A percentile compares a stretch with the other conserved stretches of the same genome.
Conservation (phyloP, 2,113 vertebrate genomes). For the Copsychus sechellarum region DNA sequence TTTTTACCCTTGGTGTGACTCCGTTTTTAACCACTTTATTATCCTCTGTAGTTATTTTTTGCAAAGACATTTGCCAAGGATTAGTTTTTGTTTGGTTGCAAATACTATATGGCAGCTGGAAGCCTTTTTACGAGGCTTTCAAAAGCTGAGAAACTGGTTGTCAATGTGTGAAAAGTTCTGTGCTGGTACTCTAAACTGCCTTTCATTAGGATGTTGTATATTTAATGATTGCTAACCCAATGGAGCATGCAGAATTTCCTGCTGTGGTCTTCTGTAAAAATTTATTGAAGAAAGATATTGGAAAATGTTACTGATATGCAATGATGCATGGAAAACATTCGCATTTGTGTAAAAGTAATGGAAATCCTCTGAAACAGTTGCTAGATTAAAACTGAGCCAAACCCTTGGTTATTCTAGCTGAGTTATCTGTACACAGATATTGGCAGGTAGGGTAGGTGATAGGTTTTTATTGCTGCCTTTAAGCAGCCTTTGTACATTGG, state of each 20-base stretch:
- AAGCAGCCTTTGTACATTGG: not conserved
- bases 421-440: slow-evolving; percentile 25
- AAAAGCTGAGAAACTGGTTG: slow-evolving; percentile 60
- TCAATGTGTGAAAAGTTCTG: slow-evolving; percentile 55
- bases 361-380: slow-evolving; percentile 42
- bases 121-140: slow-evolving; percentile 37
- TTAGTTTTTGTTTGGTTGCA: slow-evolving; percentile 54
- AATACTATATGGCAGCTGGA: slow-evolving; percentile 58
- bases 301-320: slow-evolving; percentile 47
- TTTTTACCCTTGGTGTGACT: slow-evolving; percentile 9
- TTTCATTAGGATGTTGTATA: slow-evolving; percentile 66
- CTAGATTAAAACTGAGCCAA: slow-evolving; percentile 30
- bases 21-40: slow-evolving; percentile 40
- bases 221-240: slow-evolving; percentile 62
- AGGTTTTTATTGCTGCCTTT: not conserved
- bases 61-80: slow-evolving; percentile 46
- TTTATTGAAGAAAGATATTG: slow-evolving; percentile 38
- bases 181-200: slow-evolving; percentile 19
- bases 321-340: slow-evolving; percentile 47
- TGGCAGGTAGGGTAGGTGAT: slow-evolving; percentile 7
- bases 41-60: slow-evolving; percentile 37
- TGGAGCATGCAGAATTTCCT: slow-evolving; percentile 60
- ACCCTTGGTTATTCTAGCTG: not conserved
- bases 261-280: slow-evolving; percentile 57
- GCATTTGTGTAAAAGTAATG: slow-evolving; percentile 57